Base-by-base conservation (phyloP, 2,888 invertebrate genomes). In the Epinotia brunnichana region DNA sequence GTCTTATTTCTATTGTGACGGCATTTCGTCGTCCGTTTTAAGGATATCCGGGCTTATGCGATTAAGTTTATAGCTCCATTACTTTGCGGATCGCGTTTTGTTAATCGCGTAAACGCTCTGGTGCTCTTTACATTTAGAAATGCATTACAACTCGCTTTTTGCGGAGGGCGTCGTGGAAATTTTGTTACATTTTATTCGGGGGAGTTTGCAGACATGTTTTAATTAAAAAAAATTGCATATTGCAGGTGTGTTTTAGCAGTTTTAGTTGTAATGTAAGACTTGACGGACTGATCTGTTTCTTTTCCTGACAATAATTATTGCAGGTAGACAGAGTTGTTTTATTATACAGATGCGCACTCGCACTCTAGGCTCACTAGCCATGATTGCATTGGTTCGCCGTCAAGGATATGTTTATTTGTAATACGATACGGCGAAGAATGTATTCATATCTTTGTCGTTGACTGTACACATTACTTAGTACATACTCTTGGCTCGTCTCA, bases 51-150 rank as follows among this genome's bases (percentile, higher is more conserved):
- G 54, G 66, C 53, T 66, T 71, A 64, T 53, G 35, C 48, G 60
- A 54, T 71, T 67, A 41, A 67, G 61, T 67, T 56, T 61, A 72
- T 61, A 15, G 54, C 67, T 19, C 66, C 67, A 72, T 67, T 67
- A 61, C 48, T 56, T 54, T 44, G 66, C 29, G 56, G 44, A 61
- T 54, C 48, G 54, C 61, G 44, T 67, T 67, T 67, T 56, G 53
- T 56, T 67, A 61, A 62, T 72, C 67, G 35, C 61, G 13, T 67
- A 67, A 72, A n/a, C 39, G 29, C 53, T 53, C n/a, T 53, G 19
- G 21, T 60, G 59, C 39, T 29, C n/a, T 69, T 68, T 56, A 51
- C 53, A 61, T 56, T 56, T 29, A 17, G 21, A 29, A 54, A 53
- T 61, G 29, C 21, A 24, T 44, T 41, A 13, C 17, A 24, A 17